Evolutionary conservation across 2,113 vertebrate species (phyloP).

Genomic region (Porphyrio hochstetteri): DNA sequence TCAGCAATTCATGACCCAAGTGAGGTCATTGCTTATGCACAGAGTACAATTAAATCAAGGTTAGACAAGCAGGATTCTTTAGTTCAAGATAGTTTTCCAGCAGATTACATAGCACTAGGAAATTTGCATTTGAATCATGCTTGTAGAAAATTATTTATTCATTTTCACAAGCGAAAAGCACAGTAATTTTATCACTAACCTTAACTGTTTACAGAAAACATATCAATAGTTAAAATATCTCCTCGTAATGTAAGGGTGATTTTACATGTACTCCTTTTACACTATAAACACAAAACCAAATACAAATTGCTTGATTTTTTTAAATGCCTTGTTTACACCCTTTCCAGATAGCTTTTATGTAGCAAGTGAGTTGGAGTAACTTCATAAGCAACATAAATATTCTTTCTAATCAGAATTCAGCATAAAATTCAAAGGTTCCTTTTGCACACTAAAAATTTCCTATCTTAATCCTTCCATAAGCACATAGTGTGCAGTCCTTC

Average conservation of each 20-base stretch:
- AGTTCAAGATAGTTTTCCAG: constrained; percentile 46
- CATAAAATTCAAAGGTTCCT: neutral
- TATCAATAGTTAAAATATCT: neutral
- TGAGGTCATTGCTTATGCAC: constrained; percentile 68
- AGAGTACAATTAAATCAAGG: constrained; percentile 71
- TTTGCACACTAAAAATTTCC: neutral
- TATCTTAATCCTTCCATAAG: constrained; percentile 6
- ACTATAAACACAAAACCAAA: neutral
- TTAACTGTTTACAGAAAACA: neutral
- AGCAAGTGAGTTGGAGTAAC: neutral
- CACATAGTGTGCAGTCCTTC: neutral
- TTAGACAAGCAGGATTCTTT: constrained; percentile 62
- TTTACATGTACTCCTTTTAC: neutral
- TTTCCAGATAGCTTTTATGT: neutral
- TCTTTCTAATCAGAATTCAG: constrained; percentile 34
- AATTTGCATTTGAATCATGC: constrained; percentile 14
- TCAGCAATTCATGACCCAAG: constrained; percentile 57
- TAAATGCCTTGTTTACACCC: neutral
- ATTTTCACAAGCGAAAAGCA: neutral
- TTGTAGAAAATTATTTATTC: neutral
- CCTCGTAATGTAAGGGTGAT: neutral
- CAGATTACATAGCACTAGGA: constrained; percentile 20
- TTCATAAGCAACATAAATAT: neutral
- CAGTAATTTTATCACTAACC: neutral
- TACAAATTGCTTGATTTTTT: neutral